These are phyloP conservation scores for Trichogramma pretiosum DNA, from an alignment of 1,140 invertebrate species.

Conservation along the genomic window DNA sequence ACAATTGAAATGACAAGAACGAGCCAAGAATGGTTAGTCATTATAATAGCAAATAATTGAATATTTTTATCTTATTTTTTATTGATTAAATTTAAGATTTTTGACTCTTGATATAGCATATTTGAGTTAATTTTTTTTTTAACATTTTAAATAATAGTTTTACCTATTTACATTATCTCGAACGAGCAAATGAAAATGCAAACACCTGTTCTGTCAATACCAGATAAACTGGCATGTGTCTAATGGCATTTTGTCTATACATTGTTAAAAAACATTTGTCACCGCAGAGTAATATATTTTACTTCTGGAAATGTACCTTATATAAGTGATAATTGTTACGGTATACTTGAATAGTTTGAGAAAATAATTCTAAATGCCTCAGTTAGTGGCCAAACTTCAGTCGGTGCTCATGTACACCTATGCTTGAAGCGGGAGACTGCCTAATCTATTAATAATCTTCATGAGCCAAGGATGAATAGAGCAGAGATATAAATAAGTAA, in stretches of 20 bases:
- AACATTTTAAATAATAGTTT: no score
- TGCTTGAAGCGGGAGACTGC: slow-evolving; percentile 21
- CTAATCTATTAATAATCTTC: slow-evolving; percentile 35
- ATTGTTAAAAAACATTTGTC: no score
- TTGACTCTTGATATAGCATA: no score
- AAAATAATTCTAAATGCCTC: slow-evolving; percentile 5
- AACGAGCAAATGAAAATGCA: slow-evolving; percentile 4
- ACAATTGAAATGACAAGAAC: no score
- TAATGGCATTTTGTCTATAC: neutral
- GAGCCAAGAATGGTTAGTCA: no score
- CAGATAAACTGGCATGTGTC: neutral
- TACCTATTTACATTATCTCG: slow-evolving; percentile 7
- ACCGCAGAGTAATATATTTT: slow-evolving; percentile 9
- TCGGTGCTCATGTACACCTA: no score
- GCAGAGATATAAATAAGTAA: slow-evolving; percentile 40
- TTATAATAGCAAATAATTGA: no score
- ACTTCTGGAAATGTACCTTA: slow-evolving; percentile 4
- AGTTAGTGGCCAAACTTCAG: slow-evolving; percentile 14
- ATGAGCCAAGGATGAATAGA: slow-evolving; percentile 38
- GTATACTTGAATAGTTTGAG: neutral
- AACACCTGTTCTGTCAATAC: slow-evolving; percentile 4
- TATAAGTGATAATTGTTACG: neutral
- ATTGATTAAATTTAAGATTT: no score
- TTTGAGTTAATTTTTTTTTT: no score
- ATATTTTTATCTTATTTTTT: no score